Evolutionary conservation across 2,888 invertebrate genomes (phyloP).

Genomic region (Prosopocoilus inquinatus): DNA sequence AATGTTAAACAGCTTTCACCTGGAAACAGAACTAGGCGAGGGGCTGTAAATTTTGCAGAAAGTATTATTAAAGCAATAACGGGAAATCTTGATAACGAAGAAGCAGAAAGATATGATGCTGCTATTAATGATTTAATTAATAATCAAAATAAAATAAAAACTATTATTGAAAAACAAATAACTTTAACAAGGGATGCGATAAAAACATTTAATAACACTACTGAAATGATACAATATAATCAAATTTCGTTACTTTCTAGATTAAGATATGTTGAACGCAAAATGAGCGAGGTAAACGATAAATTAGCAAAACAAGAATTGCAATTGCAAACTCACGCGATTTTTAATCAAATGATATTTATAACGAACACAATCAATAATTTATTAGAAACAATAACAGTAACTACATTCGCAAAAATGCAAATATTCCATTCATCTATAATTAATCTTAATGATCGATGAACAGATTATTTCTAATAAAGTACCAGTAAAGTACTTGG

Average conservation of each 20-base stretch:
- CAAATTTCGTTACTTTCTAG: conserved; percentile 1
- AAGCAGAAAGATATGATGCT: conserved; percentile 7
- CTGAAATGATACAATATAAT: neutral
- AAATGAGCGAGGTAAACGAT: neutral
- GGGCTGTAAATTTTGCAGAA: conserved; percentile 7
- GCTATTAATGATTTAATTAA: neutral
- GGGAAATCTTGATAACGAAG: conserved; percentile 12
- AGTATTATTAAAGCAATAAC: conserved; percentile 10
- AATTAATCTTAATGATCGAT: neutral
- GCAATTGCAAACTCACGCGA: neutral
- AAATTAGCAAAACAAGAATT: neutral
- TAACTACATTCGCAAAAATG: conserved; percentile 1
- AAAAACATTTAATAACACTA: conserved; percentile 4
- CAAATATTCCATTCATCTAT: conserved; percentile 1
- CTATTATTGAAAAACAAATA: conserved; percentile 3
- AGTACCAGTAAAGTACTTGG: neutral
- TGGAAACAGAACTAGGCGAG: conserved; percentile 4
- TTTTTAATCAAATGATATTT: conserved; percentile 4
- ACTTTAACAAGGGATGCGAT: conserved; percentile 1
- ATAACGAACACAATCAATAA: conserved; percentile 3
- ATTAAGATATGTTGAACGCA: neutral
- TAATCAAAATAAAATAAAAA: conserved; percentile 4
- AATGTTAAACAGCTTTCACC: conserved; percentile 1
- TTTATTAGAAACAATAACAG: neutral
- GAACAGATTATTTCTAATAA: neutral